A percentile compares a stretch with the other conserved stretches of the same genome.
phyloP scores from a whole-genome alignment of 2,888 invertebrate genomes.

The Drosophila subquinaria region DNA sequence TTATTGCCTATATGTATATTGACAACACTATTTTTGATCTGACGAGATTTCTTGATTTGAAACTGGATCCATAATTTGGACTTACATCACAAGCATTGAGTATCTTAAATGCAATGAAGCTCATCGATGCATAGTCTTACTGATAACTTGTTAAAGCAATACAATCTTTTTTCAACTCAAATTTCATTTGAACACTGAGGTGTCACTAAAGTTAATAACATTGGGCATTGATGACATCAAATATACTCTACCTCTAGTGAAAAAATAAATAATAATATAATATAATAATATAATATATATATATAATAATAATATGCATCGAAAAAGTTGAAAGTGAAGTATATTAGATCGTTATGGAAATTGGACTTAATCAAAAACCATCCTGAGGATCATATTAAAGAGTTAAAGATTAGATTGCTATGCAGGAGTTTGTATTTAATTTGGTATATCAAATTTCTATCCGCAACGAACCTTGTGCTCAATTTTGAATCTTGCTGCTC shows the following conservation, averaged over 20 bases:
- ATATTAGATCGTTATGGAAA: too few species aligned
- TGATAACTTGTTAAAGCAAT: constrained; percentile 1
- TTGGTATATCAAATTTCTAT: constrained; percentile 32
- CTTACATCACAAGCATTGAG: neutral
- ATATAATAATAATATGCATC: too few species aligned
- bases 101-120: constrained; percentile 34
- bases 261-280: too few species aligned
- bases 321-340: too few species aligned
- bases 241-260: neutral
- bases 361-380: too few species aligned
- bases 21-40: too few species aligned
- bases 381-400: too few species aligned
- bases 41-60: too few species aligned
- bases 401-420: neutral
- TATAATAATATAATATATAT: too few species aligned
- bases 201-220: neutral
- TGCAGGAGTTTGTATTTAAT: neutral
- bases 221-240: neutral
- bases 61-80: too few species aligned
- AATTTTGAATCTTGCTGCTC: constrained; percentile 7
- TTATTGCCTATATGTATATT: too few species aligned
- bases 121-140: constrained; percentile 22
- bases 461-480: constrained; percentile 16
- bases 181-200: neutral
- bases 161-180: neutral